phyloP scores from a whole-genome alignment of 2,888 invertebrate species.

The Aproaerema taeniolella region DNA sequence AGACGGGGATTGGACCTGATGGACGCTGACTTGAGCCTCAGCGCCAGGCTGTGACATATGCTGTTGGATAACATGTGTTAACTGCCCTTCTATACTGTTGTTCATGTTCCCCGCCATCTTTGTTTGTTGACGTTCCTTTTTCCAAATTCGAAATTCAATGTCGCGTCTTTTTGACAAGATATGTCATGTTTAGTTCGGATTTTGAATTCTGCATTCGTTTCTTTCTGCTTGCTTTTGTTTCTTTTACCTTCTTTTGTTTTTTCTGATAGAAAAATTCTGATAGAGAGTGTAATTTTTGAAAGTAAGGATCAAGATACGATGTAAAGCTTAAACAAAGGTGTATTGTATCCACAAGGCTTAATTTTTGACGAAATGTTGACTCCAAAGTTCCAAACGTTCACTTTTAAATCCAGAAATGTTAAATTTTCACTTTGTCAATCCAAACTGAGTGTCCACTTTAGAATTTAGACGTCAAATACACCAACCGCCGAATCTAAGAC shows the following conservation, averaged over 20 bases:
- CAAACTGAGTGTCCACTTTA: too few species aligned
- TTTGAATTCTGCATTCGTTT: background rate
- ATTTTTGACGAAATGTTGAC: too few species aligned
- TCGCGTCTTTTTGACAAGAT: background rate
- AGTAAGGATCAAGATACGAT: too few species aligned
- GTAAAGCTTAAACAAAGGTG: too few species aligned
- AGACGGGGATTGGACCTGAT: conserved; percentile 57
- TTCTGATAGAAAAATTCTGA: background rate
- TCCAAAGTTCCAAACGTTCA: too few species aligned
- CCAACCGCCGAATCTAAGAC: conserved; percentile 5
- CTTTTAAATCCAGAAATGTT: too few species aligned
- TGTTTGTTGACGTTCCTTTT: too few species aligned
- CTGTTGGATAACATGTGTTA: conserved; percentile 66
- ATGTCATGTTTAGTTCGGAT: background rate
- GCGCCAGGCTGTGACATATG: conserved; percentile 57
- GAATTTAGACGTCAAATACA: conserved; percentile 9
- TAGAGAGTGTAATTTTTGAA: background rate
- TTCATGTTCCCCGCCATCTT: conserved; percentile 55
- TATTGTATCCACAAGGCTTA: too few species aligned
- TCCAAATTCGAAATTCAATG: conserved; percentile 13
- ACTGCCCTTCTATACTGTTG: conserved; percentile 55
- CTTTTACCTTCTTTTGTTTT: conserved; percentile 2
- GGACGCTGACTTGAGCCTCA: conserved; percentile 68
- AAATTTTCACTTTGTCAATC: too few species aligned
- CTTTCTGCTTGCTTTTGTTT: background rate